A percentile compares a stretch with the other conserved stretches of the same genome.
Conservation (phyloP, 2,888 invertebrate species). For the Cheilosia soror region DNA sequence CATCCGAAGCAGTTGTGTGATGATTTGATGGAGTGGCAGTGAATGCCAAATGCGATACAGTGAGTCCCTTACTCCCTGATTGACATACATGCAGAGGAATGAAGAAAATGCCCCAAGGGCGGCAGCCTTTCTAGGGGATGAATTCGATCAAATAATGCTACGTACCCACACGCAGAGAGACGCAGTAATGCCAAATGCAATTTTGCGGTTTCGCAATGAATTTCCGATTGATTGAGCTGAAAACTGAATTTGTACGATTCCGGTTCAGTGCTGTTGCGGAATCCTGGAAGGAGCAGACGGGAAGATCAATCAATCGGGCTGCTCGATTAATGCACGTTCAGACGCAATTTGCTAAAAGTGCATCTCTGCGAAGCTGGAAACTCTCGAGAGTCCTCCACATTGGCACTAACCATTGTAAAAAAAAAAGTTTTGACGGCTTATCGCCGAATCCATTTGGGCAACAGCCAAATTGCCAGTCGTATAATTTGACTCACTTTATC, state of each 20-base stretch:
- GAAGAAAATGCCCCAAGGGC: slow-evolving; percentile 28
- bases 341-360: slow-evolving; percentile 28
- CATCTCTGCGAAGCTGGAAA: neutral
- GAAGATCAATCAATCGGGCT: slow-evolving; percentile 63
- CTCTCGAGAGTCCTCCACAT: neutral
- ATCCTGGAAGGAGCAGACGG: neutral
- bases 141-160: slow-evolving; percentile 29
- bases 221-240: slow-evolving; percentile 74
- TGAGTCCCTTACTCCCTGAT: slow-evolving; percentile 21
- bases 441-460: slow-evolving; percentile 55
- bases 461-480: slow-evolving; percentile 51
- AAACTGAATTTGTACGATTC: slow-evolving; percentile 75
- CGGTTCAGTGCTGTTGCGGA: slow-evolving; percentile 49
- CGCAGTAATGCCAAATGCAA: slow-evolving; percentile 63
- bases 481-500: slow-evolving; percentile 47
- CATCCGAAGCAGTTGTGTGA: slow-evolving; percentile 46
- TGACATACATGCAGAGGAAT: slow-evolving; percentile 24
- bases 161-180: neutral
- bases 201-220: slow-evolving; percentile 75
- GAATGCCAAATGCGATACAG: slow-evolving; percentile 42
- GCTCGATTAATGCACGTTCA: slow-evolving; percentile 56
- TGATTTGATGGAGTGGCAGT: slow-evolving; percentile 64
- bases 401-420: neutral
- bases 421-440: slow-evolving; percentile 38
- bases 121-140: slow-evolving; percentile 4